Percentiles rank a stretch among this genome's conserved stretches.
Evolutionary conservation across 2,888 invertebrate species (phyloP).

Genomic region (Scelioninae gen. 1): DNA sequence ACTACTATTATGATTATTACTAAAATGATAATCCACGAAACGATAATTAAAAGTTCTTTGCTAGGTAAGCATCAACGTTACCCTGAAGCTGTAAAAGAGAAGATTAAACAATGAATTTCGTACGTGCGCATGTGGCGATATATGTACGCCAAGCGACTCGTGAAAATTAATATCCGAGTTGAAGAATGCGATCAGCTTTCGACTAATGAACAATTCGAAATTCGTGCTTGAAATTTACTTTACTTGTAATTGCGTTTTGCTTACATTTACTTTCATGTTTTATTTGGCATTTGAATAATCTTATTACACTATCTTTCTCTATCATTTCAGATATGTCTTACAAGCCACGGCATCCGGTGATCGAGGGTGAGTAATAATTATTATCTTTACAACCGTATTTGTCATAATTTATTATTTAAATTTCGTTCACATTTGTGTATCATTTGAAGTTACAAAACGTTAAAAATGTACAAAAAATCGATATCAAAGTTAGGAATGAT

Average conservation of each 20-base stretch:
- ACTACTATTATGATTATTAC: conserved; percentile 38
- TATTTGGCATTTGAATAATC: conserved; percentile 45
- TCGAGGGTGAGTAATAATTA: conserved; percentile 86
- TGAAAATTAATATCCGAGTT: conserved; percentile 55
- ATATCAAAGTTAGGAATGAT: no score
- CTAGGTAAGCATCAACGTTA: conserved; percentile 47
- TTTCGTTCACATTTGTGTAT: conserved; percentile 1
- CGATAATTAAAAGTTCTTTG: conserved; percentile 76
- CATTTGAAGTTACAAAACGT: no score
- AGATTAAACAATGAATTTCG: conserved; percentile 64
- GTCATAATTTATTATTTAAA: conserved; percentile 26
- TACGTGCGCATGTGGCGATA: conserved; percentile 28
- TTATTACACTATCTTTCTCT: conserved; percentile 66
- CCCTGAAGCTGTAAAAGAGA: conserved; percentile 27
- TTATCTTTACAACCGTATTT: conserved; percentile 18
- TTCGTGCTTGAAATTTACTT: conserved; percentile 35
- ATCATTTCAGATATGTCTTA: conserved; percentile 88
- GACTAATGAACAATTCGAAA: conserved; percentile 37
- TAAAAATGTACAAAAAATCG: no score
- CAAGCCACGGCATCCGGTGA: conserved; percentile 87
- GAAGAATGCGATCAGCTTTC: conserved; percentile 55
- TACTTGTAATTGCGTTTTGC: conserved; percentile 26
- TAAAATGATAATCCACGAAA: conserved; percentile 68
- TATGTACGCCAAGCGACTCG: conserved; percentile 30
- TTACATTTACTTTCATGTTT: conserved; percentile 28